Percentiles rank a stretch among this genome's conserved stretches.
Evolutionary conservation across 2,888 invertebrate genomes (phyloP).

Genomic region (Diaperis boleti): DNA sequence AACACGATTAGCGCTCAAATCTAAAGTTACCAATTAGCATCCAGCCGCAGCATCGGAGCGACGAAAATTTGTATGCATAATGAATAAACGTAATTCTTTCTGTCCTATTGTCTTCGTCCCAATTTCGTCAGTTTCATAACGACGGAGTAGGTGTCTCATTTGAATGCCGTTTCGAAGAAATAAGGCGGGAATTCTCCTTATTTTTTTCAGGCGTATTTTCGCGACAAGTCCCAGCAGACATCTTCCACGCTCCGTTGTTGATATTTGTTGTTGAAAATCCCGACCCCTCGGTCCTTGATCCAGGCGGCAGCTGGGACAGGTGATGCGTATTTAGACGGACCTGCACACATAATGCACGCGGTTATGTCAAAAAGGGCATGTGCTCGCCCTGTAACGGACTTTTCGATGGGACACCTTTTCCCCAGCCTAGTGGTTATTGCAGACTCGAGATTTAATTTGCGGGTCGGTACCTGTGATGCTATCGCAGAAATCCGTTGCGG

Average conservation of each 20-base stretch:
- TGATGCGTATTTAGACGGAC: conserved; percentile 35
- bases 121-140: conserved; percentile 25
- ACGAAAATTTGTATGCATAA: conserved; percentile 21
- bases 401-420: conserved; percentile 48
- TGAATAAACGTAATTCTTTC: conserved; percentile 27
- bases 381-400: conserved; percentile 49
- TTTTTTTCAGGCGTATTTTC: too few species aligned
- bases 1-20: not conserved
- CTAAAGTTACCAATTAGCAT: not conserved
- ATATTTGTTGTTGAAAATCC: not conserved
- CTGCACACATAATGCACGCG: conserved; percentile 48
- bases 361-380: conserved; percentile 49
- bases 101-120: conserved; percentile 27
- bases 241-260: not conserved
- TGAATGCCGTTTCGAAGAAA: conserved; percentile 2
- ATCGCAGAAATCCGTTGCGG: conserved; percentile 25
- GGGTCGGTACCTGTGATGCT: conserved; percentile 23
- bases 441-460: conserved; percentile 32
- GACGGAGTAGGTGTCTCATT: conserved; percentile 13
- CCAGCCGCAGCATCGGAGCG: not conserved
- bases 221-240: not conserved
- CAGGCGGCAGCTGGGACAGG: conserved; percentile 43
- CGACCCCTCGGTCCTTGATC: conserved; percentile 23
- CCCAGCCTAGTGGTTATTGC: conserved; percentile 16
- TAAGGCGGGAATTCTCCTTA: not conserved